Evolutionary conservation across 2,113 vertebrate species (phyloP), one percentile per base, ranked within the genome.

Genomic region (Clarias macrocephalus): DNA sequence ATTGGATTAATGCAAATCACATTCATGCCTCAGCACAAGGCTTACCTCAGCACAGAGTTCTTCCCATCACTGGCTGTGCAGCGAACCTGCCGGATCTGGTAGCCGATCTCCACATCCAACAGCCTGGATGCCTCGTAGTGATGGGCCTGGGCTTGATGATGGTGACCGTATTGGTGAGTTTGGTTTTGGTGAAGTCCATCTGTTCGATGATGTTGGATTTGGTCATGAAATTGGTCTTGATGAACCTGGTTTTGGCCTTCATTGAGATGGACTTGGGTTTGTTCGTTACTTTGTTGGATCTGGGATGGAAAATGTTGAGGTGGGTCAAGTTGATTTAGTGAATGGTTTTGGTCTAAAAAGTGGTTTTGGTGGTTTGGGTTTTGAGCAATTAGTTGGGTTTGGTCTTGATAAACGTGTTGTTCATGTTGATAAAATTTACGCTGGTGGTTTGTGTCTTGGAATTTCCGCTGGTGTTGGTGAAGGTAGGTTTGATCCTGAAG

Each of bases 31-130:
- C 70, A 60, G 1, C 21, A 30, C 52, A 25, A 48, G n/a, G 6
- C 96, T 95, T 96, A 99, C 98, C 97, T 99, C 81, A 99, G 89
- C 85, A 94, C 90, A 0, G 94, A 92, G 4, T 93, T 96, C 86
- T 92, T 96, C 6, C 98, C 98, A 23, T 99, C 97, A 10, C 94
- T 97, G 84, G 96, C 91, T 6, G 96, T 93, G 85, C 98, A 99
- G 89, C 96, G 95, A 76, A 98, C 94, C 87, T 96, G 96, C 83
- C 98, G 92, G 0, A 94, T 97, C 88, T 97, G 97, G 93, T 96
- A 97, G 0, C 98, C 98, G 0, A 98, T 95, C 91, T 98, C 96
- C 81, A 95, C 75, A 73, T 96, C 93, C 95, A 93, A 92, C 0
- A 92, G 86, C 89, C 92, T 93, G 0, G 93, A 90, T 23, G 0